These are phyloP conservation scores for Dendrocincla tyrannina DNA, from an alignment of 2,797 vertebrate species.

Conservation along the genomic window DNA sequence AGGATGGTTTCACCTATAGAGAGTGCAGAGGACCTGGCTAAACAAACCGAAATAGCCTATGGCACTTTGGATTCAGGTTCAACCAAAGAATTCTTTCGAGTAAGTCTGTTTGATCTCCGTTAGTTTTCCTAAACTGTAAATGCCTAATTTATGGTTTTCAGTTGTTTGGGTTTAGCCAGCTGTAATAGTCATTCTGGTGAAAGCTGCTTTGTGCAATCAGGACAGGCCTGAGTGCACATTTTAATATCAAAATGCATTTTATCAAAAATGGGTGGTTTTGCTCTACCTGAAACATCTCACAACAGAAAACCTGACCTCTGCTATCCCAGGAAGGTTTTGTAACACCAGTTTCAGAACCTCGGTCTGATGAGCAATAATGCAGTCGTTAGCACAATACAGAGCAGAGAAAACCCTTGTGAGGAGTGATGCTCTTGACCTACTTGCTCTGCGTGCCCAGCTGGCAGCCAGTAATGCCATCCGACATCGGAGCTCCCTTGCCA, in stretches of 20 bases:
- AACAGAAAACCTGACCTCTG: neutral
- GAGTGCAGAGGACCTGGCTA: conserved; percentile 98
- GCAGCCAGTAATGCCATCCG: neutral
- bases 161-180: neutral
- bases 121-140: neutral
- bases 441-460: conserved; percentile 39
- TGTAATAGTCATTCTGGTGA: neutral
- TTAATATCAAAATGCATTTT: neutral
- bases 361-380: neutral
- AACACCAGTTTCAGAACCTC: neutral
- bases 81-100: conserved; percentile 99
- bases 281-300: neutral
- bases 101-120: conserved; percentile 77
- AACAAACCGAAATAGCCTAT: conserved; percentile 99
- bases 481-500: neutral
- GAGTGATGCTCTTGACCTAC: conserved; percentile 54
- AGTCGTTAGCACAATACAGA: neutral
- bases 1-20: conserved; percentile 99
- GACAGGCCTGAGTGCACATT: neutral
- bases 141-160: neutral
- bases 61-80: conserved; percentile 99
- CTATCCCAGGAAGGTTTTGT: neutral
- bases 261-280: neutral
- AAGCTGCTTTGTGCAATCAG: neutral
- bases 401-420: neutral